phyloP scores from a whole-genome alignment of 2,113 vertebrate genomes.

The Cyanoderma ruficeps region DNA sequence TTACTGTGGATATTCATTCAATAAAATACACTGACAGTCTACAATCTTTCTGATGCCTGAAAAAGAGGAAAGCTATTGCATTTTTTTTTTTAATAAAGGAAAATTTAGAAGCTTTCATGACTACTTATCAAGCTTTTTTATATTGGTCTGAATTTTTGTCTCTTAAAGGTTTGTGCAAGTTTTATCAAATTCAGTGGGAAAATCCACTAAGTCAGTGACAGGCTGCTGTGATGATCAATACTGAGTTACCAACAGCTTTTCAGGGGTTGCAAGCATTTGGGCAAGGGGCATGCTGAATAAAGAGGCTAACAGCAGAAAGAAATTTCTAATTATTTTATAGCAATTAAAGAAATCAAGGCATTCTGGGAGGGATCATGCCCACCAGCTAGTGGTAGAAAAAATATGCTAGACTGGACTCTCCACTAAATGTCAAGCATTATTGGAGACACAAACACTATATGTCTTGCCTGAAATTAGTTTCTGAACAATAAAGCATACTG shows the following conservation, averaged over 20 bases:
- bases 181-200: neutral
- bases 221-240: neutral
- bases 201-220: neutral
- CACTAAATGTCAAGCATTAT: neutral
- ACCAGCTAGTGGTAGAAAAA: neutral
- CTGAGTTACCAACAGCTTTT: neutral
- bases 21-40: conserved; percentile 1
- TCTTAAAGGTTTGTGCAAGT: neutral
- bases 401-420: neutral
- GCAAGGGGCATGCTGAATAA: neutral
- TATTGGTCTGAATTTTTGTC: neutral
- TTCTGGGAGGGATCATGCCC: neutral
- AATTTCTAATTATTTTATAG: neutral
- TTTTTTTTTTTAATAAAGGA: neutral
- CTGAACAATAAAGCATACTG: neutral
- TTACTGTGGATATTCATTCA: conserved; percentile 16
- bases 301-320: neutral
- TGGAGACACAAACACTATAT: neutral
- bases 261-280: neutral
- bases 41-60: neutral
- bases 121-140: neutral
- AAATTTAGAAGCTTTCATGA: neutral
- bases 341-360: neutral
- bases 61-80: neutral
- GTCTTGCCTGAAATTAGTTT: neutral